Evolutionary conservation across 2,113 vertebrate genomes (phyloP).

Genomic region (Carlito syrichta): DNA sequence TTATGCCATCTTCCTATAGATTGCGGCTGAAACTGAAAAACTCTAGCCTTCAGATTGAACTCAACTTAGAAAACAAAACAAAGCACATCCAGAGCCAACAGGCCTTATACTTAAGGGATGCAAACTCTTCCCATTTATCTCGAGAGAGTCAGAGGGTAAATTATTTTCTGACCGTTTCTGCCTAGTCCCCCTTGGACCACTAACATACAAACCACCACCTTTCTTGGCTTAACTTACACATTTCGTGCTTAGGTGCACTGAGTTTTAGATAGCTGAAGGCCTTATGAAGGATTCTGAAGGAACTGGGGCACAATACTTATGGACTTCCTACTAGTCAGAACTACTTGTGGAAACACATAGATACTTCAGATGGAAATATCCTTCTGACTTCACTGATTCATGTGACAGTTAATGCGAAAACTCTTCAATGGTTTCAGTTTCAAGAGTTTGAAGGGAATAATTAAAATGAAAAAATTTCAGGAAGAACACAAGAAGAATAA

Average conservation of each 20-base stretch:
- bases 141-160: background rate
- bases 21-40: background rate
- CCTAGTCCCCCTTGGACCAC: background rate
- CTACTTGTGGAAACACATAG: background rate
- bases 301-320: background rate
- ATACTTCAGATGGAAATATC: background rate
- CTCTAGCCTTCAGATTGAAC: background rate
- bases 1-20: background rate
- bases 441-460: no score
- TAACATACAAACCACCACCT: background rate
- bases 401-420: background rate
- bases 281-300: background rate
- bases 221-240: background rate
- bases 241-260: background rate
- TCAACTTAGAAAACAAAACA: background rate
- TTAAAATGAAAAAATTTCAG: no score
- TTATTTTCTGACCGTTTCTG: background rate
- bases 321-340: background rate
- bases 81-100: background rate
- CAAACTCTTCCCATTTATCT: background rate
- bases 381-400: background rate
- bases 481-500: background rate
- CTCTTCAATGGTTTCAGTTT: background rate
- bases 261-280: background rate
- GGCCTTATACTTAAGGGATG: background rate